phyloP scores from a whole-genome alignment of 2,888 invertebrate species.

The Fragum sueziense region DNA sequence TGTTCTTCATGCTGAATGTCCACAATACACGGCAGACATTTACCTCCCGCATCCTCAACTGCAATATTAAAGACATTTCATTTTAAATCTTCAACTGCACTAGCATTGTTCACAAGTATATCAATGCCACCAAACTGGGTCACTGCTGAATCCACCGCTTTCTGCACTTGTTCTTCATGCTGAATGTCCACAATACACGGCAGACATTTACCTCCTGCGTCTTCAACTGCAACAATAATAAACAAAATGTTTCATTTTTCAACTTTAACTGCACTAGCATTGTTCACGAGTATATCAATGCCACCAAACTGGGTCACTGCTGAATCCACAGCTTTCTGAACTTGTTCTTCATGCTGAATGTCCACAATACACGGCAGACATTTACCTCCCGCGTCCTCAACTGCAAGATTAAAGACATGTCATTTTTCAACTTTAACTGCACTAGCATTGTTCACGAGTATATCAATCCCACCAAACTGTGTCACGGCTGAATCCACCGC shows the following conservation, averaged over 20 bases:
- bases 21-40: too few species aligned
- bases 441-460: too few species aligned
- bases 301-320: conserved; percentile 95
- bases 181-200: conserved; percentile 95
- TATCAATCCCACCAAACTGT: too few species aligned
- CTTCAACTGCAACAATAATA: conserved; percentile 89
- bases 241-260: too few species aligned
- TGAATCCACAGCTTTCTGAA: conserved; percentile 81
- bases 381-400: conserved; percentile 93
- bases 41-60: too few species aligned
- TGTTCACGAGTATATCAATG: conserved; percentile 96
- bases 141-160: conserved; percentile 85
- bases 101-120: conserved; percentile 96
- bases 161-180: conserved; percentile 87
- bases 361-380: conserved; percentile 94
- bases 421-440: too few species aligned
- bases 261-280: conserved; percentile 99
- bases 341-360: conserved; percentile 91
- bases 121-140: conserved; percentile 97
- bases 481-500: too few species aligned
- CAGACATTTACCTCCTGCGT: conserved; percentile 91
- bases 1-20: too few species aligned
- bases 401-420: too few species aligned
- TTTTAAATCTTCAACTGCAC: too few species aligned
- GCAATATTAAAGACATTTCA: too few species aligned